Evolutionary conservation across 2,797 vertebrate species (phyloP).

Genomic region (Cossypha polioptera): DNA sequence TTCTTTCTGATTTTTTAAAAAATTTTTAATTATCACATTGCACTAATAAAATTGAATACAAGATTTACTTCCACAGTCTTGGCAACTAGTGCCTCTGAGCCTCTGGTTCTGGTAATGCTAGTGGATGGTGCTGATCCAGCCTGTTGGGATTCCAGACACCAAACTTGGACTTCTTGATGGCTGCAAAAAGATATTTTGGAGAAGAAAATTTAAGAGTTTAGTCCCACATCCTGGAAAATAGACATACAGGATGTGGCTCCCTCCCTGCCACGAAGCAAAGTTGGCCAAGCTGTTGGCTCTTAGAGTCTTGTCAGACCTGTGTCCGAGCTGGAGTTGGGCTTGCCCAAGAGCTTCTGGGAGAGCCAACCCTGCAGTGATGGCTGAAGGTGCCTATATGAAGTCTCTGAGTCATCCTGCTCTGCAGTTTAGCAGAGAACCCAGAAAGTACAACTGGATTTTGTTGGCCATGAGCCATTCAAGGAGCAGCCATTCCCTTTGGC

Average conservation of each 20-base stretch:
- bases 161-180: not conserved
- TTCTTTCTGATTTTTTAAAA: not conserved
- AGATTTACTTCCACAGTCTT: not conserved
- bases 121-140: not conserved
- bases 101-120: not conserved
- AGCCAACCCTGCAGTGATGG: not conserved
- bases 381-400: not conserved
- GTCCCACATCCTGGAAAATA: not conserved
- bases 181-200: not conserved
- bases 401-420: not conserved
- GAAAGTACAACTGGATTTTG: not conserved
- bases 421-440: not conserved
- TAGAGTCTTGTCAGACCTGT: not conserved
- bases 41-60: not conserved
- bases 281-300: not conserved
- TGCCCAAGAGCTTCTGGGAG: not conserved
- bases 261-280: accelerated
- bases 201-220: not conserved
- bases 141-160: not conserved
- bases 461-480: not conserved
- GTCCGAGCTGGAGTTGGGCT: not conserved
- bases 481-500: not conserved
- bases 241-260: accelerated
- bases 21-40: not conserved
- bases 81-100: not conserved